phyloP scores from a whole-genome alignment of 2,888 invertebrate species.

The Sericinus montela region DNA sequence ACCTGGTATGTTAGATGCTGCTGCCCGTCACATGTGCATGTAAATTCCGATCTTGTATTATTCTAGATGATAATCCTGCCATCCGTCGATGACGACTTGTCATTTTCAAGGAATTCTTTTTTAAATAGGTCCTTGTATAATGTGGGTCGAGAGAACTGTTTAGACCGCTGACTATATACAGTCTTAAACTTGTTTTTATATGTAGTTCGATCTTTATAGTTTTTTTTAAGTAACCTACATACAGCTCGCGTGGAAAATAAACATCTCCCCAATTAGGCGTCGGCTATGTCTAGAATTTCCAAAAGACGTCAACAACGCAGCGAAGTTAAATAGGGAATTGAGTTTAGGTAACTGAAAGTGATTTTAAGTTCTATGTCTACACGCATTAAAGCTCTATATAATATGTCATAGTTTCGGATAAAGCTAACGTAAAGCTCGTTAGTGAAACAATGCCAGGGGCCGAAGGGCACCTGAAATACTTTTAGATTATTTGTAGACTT shows the following conservation, averaged over 20 bases:
- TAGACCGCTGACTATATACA: too few species aligned
- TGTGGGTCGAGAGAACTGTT: too few species aligned
- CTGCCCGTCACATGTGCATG: too few species aligned
- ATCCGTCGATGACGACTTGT: too few species aligned
- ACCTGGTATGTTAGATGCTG: too few species aligned
- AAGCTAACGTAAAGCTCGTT: conserved; percentile 8
- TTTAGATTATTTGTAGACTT: conserved; percentile 3
- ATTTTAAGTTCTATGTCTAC: not conserved
- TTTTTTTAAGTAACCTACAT: too few species aligned
- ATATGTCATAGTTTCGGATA: not conserved
- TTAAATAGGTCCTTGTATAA: too few species aligned
- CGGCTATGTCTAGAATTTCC: conserved; percentile 9
- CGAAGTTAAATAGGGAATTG: conserved; percentile 9
- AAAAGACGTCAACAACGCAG: conserved; percentile 17
- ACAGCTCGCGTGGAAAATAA: not conserved
- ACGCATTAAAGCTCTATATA: not conserved
- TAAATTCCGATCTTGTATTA: too few species aligned
- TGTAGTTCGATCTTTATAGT: too few species aligned
- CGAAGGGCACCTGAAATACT: conserved; percentile 8
- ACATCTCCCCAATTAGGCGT: conserved; percentile 10
- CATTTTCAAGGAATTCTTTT: too few species aligned
- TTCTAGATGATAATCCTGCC: too few species aligned
- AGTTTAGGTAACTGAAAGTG: not conserved
- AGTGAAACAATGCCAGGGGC: conserved; percentile 14
- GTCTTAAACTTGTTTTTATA: too few species aligned